Base-by-base conservation (phyloP, 2,113 vertebrate genomes). In the Kryptolebias marmoratus region DNA sequence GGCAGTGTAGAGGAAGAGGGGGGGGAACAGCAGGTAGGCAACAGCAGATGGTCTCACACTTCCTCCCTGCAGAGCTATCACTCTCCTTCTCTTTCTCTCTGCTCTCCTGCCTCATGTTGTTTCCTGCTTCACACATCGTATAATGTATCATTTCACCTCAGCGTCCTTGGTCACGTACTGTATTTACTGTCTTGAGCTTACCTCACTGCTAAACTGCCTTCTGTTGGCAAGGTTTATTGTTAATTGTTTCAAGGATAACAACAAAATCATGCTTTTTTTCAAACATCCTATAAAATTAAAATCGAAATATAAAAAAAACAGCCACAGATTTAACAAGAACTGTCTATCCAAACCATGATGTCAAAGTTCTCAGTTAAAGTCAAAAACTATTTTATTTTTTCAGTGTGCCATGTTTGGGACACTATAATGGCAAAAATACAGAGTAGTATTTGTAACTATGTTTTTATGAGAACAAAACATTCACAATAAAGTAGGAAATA, bases 11-110 rank as follows among this genome's bases (percentile, higher is more conserved):
- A 74, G 53, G 73, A 69, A 73, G 12, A 55, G 53, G 73, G 59
- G 73, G 59, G 55, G 53, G 62, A 83, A 87, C 89, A 91, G 91
- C 87, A 90, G 86, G 90, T 82, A 86, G 78, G 67, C 79, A 83
- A 18, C 82, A 88, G 87, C 91, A 93, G 91, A 93, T 92, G 91
- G 90, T 85, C 80, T 85, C 79, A 64, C 65, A 59, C 82, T 88
- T 84, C 82, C 88, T 93, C 87, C 88, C 88, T 78, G 84, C 83
- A 90, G 88, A 88, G 91, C 81, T 64, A 80, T 90, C 85, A 79
- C 72, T 90, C 87, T 90, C 85, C 58, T 75, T 57, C 73, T 84
- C 73, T 70, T 79, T 71, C 78, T 65, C 70, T 73, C 72, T 77
- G 65, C 79, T 48, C 72, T 83, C 55, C 68, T 62, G 68, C 81